Conservation (phyloP, 2,888 invertebrate genomes). For the Drosophila paracracens region DNA sequence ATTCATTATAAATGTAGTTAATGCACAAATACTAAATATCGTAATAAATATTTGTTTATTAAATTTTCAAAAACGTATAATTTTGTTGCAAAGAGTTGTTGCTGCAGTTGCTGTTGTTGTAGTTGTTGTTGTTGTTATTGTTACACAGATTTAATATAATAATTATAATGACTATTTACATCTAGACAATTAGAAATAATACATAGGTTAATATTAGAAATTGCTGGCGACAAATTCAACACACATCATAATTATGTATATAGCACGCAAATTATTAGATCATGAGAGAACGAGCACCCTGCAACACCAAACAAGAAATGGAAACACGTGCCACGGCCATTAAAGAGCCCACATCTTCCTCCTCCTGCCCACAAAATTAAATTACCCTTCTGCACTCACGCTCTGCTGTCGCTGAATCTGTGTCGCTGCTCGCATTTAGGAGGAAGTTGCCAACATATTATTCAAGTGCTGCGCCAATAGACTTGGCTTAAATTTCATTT, state of each 20-base stretch:
- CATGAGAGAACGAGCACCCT: conserved; percentile 9
- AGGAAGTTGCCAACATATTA: conserved; percentile 16
- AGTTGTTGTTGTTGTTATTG: conserved; percentile 10
- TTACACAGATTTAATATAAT: conserved; percentile 44
- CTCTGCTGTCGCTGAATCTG: not conserved
- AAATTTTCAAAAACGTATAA: conserved; percentile 45
- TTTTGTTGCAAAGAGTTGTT: conserved; percentile 27
- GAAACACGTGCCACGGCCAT: conserved; percentile 47
- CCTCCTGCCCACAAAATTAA: conserved; percentile 10
- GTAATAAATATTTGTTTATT: conserved; percentile 70
- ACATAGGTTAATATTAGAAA: conserved; percentile 1
- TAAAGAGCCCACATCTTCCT: not conserved
- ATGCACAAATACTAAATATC: conserved; percentile 67
- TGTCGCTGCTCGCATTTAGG: not conserved
- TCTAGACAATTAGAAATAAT: conserved; percentile 25
- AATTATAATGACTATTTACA: conserved; percentile 79
- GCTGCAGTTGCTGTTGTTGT: conserved; percentile 3
- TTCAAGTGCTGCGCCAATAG: conserved; percentile 37
- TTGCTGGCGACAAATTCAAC: conserved; percentile 23
- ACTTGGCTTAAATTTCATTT: conserved; percentile 48
- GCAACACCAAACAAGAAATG: conserved; percentile 15
- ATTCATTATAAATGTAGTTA: conserved; percentile 58
- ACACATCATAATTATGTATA: conserved; percentile 23
- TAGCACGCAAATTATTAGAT: conserved; percentile 27
- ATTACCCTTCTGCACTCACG: conserved; percentile 21